Conservation (phyloP, 2,888 invertebrate genomes). For the Drosophila dives region DNA sequence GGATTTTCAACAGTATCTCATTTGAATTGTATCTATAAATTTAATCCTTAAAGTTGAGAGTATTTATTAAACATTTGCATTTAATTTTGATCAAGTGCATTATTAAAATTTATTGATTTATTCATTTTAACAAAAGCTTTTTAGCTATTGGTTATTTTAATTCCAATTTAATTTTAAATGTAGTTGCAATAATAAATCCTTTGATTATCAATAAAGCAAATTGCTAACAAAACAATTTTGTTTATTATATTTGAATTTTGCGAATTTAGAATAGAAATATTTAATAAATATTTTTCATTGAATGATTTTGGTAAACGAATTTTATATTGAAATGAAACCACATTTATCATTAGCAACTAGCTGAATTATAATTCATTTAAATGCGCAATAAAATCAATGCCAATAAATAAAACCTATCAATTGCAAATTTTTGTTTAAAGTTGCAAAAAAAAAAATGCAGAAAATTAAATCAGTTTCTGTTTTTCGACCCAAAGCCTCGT, state of each 20-base stretch:
- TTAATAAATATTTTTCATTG: background rate
- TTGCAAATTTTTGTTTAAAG: constrained; percentile 5
- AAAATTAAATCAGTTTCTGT: background rate
- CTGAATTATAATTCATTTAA: constrained; percentile 5
- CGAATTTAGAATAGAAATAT: background rate
- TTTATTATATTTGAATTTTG: background rate
- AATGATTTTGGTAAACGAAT: background rate
- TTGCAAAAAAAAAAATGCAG: background rate
- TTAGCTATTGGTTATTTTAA: background rate
- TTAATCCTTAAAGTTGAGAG: no score
- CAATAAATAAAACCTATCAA: background rate
- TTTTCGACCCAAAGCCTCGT: background rate
- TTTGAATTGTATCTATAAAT: background rate
- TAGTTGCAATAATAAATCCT: background rate
- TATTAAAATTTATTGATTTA: background rate
- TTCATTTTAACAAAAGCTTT: background rate
- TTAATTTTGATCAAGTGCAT: background rate
- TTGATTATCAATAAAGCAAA: background rate
- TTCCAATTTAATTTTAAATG: background rate
- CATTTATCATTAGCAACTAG: constrained; percentile 11
- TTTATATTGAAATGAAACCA: background rate
- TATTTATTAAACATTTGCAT: background rate
- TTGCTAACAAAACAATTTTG: background rate
- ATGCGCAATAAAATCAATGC: constrained; percentile 2
- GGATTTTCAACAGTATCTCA: background rate